A percentile compares a stretch with the other conserved stretches of the same genome.
phyloP scores from a whole-genome alignment of 2,888 invertebrate genomes.

The Meta bourneti region DNA sequence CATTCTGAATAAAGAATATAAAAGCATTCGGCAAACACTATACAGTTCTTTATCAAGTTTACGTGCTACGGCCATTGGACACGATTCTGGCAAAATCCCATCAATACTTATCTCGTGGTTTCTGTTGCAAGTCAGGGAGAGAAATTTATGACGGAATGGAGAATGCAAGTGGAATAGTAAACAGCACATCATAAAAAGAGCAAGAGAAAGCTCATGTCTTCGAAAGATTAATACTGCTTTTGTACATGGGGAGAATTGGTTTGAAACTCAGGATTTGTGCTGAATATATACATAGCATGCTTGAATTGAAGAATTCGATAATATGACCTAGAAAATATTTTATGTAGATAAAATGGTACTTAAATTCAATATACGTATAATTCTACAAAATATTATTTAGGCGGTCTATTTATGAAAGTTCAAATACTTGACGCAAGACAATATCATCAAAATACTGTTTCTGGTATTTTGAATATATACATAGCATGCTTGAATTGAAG shows the following conservation, averaged over 20 bases:
- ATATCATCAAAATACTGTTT: too few relatives aligned
- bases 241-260: background rate
- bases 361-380: too few relatives aligned
- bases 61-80: slow-evolving; percentile 32
- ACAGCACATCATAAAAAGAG: background rate
- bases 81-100: slow-evolving; percentile 41
- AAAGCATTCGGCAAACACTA: background rate
- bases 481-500: too few relatives aligned
- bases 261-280: background rate
- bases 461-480: too few relatives aligned
- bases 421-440: too few relatives aligned
- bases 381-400: too few relatives aligned
- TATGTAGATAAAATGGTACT: too few relatives aligned
- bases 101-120: slow-evolving; percentile 15
- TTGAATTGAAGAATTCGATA: too few relatives aligned
- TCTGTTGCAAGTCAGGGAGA: slow-evolving; percentile 19
- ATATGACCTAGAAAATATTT: too few relatives aligned
- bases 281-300: too few relatives aligned
- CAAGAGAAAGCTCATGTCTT: background rate
- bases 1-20: background rate
- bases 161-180: background rate
- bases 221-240: background rate
- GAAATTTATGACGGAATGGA: background rate
- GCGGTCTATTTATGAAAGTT: too few relatives aligned
- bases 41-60: slow-evolving; percentile 22